phyloP scores from a whole-genome alignment of 2,888 invertebrate genomes.

The Eupithecia subfuscata region DNA sequence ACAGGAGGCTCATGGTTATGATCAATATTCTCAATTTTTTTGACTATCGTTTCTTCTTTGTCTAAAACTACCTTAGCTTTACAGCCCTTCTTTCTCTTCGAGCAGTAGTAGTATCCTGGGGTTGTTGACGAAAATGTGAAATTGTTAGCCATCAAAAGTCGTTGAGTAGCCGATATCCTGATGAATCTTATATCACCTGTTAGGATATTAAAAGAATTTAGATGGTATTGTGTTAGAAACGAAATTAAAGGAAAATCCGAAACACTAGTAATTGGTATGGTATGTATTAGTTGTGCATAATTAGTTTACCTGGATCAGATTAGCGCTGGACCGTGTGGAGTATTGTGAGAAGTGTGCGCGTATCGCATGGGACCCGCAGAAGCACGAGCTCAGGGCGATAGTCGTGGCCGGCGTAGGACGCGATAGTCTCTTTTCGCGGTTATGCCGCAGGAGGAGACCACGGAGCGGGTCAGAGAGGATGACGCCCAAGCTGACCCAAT shows the following conservation, averaged over 20 bases:
- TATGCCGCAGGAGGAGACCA: too few species aligned
- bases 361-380: too few species aligned
- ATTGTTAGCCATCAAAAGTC: constrained; percentile 40
- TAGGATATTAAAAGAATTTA: neutral
- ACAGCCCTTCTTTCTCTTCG: constrained; percentile 46
- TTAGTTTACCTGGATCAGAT: neutral
- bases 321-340: neutral
- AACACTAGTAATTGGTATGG: neutral
- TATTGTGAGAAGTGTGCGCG: too few species aligned
- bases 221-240: neutral
- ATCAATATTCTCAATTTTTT: constrained; percentile 40
- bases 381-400: too few species aligned
- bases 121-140: constrained; percentile 49
- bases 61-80: constrained; percentile 54
- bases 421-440: too few species aligned
- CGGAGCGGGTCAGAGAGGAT: too few species aligned
- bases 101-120: constrained; percentile 51
- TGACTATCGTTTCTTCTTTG: constrained; percentile 44
- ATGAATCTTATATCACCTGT: constrained; percentile 56
- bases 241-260: neutral
- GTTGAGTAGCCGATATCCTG: constrained; percentile 45
- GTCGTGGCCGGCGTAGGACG: too few species aligned
- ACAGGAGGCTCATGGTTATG: constrained; percentile 60
- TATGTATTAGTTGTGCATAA: neutral
- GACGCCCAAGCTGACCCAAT: too few species aligned